A percentile compares a stretch with the other conserved stretches of the same genome.
These are phyloP conservation scores for Conger conger DNA, from an alignment of 2,113 vertebrate species.

Conservation along the genomic window DNA sequence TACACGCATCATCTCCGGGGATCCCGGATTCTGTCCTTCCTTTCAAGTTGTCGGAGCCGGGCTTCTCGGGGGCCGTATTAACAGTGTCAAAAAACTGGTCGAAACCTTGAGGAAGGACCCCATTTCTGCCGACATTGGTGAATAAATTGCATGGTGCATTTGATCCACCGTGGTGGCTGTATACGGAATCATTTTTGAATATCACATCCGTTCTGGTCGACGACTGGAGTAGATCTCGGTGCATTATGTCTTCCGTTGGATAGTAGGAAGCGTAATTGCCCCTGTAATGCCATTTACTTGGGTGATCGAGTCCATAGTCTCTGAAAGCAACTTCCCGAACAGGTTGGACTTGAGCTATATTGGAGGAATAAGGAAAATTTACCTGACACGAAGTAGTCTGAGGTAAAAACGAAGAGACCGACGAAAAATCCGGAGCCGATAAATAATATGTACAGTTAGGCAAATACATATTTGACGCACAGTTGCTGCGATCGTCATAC, in stretches of 20 bases:
- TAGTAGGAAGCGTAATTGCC: slow-evolving; percentile 92
- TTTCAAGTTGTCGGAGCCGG: slow-evolving; percentile 60
- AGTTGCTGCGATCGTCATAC: slow-evolving; percentile 92
- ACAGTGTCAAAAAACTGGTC: slow-evolving; percentile 91
- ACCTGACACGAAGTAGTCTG: slow-evolving; percentile 94
- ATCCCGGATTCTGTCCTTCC: slow-evolving; percentile 79
- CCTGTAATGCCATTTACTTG: slow-evolving; percentile 92
- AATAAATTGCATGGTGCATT: slow-evolving; percentile 84
- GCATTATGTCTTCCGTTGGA: slow-evolving; percentile 87
- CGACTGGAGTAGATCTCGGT: slow-evolving; percentile 77
- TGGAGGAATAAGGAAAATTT: slow-evolving; percentile 94
- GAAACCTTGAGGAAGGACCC: slow-evolving; percentile 94
- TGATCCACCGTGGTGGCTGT: slow-evolving; percentile 77
- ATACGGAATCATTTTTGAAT: slow-evolving; percentile 87
- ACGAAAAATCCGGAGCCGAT: slow-evolving; percentile 91
- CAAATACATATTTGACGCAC: slow-evolving; percentile 95
- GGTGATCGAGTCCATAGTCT: slow-evolving; percentile 94
- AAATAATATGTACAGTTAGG: slow-evolving; percentile 96
- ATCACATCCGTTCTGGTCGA: slow-evolving; percentile 85
- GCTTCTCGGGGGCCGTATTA: slow-evolving; percentile 55
- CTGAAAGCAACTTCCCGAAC: slow-evolving; percentile 95
- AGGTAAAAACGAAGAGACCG: slow-evolving; percentile 92
- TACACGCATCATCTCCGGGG: slow-evolving; percentile 62
- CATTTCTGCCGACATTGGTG: slow-evolving; percentile 86
- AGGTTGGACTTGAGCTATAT: slow-evolving; percentile 93